A percentile compares a stretch with the other conserved stretches of the same genome.
phyloP scores from a whole-genome alignment of 2,888 invertebrate species.

The Aphidius colemani region DNA sequence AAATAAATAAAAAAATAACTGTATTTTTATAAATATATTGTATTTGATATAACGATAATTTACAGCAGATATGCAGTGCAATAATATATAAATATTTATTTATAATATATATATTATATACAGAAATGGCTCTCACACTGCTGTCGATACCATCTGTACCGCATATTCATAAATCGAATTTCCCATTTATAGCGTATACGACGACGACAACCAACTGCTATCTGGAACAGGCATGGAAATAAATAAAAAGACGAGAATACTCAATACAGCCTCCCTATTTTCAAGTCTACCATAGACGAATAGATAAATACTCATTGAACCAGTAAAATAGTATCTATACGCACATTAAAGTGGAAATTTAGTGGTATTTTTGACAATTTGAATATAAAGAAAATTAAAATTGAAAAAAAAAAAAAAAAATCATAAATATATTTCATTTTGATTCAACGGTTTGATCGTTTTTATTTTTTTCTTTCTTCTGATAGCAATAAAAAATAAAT shows the following conservation, averaged over 20 bases:
- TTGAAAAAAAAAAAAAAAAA: no score
- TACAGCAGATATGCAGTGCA: no score
- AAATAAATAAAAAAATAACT: no score
- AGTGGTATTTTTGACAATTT: neutral
- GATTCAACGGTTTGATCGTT: no score
- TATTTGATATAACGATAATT: no score
- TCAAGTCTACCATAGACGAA: slow-evolving; percentile 1
- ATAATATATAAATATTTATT: no score
- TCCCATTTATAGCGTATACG: slow-evolving; percentile 12
- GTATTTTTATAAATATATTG: no score
- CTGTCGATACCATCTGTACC: slow-evolving; percentile 22
- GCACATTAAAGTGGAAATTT: neutral
- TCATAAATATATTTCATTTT: no score
- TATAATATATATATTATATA: neutral
- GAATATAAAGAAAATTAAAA: no score
- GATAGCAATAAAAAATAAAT: no score
- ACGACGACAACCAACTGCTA: slow-evolving; percentile 17
- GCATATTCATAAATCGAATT: slow-evolving; percentile 21
- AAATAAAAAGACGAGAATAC: slow-evolving; percentile 8
- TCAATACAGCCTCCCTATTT: neutral
- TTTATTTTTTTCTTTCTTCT: no score
- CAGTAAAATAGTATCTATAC: neutral
- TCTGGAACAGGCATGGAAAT: slow-evolving; percentile 19
- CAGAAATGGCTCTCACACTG: slow-evolving; percentile 14
- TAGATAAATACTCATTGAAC: slow-evolving; percentile 13